Evolutionary conservation across 2,797 vertebrate genomes (phyloP), one percentile per base, ranked within the genome.

Genomic region (Graptemys geographica): DNA sequence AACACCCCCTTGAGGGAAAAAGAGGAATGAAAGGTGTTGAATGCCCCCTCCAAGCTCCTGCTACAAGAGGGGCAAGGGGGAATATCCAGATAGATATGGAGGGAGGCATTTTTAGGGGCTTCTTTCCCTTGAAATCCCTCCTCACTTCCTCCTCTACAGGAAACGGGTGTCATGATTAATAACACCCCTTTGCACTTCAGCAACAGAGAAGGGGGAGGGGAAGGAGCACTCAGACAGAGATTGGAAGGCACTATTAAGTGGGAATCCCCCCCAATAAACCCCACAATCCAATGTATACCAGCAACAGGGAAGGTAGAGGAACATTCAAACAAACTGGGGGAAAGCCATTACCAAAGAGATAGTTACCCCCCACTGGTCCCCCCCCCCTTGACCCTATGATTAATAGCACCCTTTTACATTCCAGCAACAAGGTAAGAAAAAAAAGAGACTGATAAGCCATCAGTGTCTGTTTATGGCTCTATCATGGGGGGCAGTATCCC

Each of bases 101-200:
- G 94, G 96, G 56, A 87, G 93, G 88, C 94, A 90, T 96, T 95
- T 95, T 95, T 95, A 95, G 94, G 94, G 96, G 95, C 94, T 96
- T 96, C 97, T 96, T 96, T 97, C 95, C 96, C 96, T 90, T 89
- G 89, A 79, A 95, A 97, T 95, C 96, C 94, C 97, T 96, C 96
- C 94, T 96, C 95, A 96, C 96, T 98, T 97, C 97, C 97, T 97
- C 96, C 96, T 95, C 89, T 95, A 95, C 94, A 97, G 96, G 97
- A 97, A 98, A 95, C 96, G 92, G 95, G 96, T 97, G 96, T 96
- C 97, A 95, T 97, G 95, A 97, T 98, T 97, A 97, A 97, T 97
- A 97, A 96, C 95, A 92, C 96, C 97, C 93, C 94, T 96, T 89
- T 91, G 94, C 94, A 95, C 97, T 98, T 90, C 94, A 93, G 93